These are phyloP conservation scores for Arvicanthis niloticus DNA, from an alignment of 2,113 vertebrate species.

Conservation along the genomic window DNA sequence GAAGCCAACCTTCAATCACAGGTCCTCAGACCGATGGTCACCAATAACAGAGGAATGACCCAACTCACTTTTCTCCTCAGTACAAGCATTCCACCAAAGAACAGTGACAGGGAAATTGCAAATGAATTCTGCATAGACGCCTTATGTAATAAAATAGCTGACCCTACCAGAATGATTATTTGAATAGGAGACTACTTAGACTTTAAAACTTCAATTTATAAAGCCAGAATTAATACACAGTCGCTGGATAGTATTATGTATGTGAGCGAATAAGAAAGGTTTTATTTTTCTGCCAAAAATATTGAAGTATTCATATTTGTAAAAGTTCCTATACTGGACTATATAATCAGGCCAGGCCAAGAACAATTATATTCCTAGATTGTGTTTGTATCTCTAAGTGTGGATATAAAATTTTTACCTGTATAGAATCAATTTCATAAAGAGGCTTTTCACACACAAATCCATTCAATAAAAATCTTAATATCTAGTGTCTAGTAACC, in stretches of 20 bases:
- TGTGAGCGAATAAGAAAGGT: conserved; percentile 28
- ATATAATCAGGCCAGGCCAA: conserved; percentile 33
- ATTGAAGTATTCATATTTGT: conserved; percentile 43
- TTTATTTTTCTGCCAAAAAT: conserved; percentile 68
- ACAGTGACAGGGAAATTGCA: conserved; percentile 4
- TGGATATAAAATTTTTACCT: conserved; percentile 73
- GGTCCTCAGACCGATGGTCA: conserved; percentile 25
- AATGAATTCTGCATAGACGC: not conserved
- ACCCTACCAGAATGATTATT: conserved; percentile 8
- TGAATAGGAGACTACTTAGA: conserved; percentile 44
- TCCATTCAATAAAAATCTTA: conserved; percentile 62
- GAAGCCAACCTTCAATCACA: not conserved
- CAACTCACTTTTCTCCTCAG: not conserved
- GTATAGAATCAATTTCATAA: conserved; percentile 66
- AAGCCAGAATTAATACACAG: conserved; percentile 62
- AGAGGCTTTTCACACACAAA: conserved; percentile 54
- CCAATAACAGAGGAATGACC: not conserved
- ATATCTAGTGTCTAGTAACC: conserved; percentile 8
- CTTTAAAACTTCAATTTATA: conserved; percentile 66
- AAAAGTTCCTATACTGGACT: conserved; percentile 44
- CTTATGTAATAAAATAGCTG: conserved; percentile 39
- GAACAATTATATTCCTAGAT: conserved; percentile 58
- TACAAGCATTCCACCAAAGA: not conserved
- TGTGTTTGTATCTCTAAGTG: conserved; percentile 62
- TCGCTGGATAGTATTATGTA: conserved; percentile 2